These are phyloP conservation scores for Drosophila parabipectinata DNA, from an alignment of 1,140 invertebrate species.

Conservation along the genomic window DNA sequence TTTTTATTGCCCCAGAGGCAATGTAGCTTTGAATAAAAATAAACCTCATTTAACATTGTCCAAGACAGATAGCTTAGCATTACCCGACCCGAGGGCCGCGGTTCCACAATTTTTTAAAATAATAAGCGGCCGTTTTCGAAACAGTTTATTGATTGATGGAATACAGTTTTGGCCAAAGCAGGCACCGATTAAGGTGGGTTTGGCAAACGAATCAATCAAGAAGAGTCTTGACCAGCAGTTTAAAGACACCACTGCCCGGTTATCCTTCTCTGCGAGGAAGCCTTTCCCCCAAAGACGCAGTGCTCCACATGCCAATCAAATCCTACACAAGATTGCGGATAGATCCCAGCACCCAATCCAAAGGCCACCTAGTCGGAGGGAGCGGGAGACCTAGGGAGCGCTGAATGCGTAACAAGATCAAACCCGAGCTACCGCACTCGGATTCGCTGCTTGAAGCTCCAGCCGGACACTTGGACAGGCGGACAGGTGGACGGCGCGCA, in stretches of 20 bases:
- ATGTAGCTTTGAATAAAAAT: conserved; percentile 57
- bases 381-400: conserved; percentile 9
- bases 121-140: conserved; percentile 43
- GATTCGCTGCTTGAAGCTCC: conserved; percentile 1
- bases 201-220: conserved; percentile 41
- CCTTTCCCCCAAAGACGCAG: neutral
- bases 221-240: conserved; percentile 14
- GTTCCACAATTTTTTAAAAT: conserved; percentile 71
- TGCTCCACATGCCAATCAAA: conserved; percentile 61
- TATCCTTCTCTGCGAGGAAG: neutral
- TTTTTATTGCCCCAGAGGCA: conserved; percentile 19
- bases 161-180: neutral
- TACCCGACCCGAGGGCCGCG: conserved; percentile 11
- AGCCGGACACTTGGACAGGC: conserved; percentile 9
- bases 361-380: conserved; percentile 54
- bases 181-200: neutral
- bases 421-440: conserved; percentile 72
- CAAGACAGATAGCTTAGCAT: conserved; percentile 5
- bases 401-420: conserved; percentile 80
- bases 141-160: conserved; percentile 49
- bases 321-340: conserved; percentile 50
- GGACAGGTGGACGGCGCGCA: conserved; percentile 27
- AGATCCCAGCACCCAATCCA: conserved; percentile 29
- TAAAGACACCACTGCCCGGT: conserved; percentile 37
- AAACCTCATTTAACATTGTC: conserved; percentile 64